Evolutionary conservation across 2,888 invertebrate genomes (phyloP).

Genomic region (Epinotia ramella): DNA sequence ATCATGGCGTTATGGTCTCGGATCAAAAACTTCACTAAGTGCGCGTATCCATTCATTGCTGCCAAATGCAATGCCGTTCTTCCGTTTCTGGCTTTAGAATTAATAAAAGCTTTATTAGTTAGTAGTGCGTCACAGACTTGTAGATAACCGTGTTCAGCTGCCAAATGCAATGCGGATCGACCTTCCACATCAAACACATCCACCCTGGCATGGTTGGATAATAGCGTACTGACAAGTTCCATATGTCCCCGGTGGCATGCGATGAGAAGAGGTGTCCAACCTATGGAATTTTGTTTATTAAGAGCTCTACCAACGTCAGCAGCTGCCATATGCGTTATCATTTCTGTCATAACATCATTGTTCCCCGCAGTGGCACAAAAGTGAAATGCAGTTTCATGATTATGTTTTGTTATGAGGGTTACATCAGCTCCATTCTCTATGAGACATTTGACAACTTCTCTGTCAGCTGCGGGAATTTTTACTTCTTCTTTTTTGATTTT

Average conservation of each 20-base stretch:
- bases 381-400: constrained; percentile 97
- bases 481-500: constrained; percentile 94
- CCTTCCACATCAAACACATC: constrained; percentile 99
- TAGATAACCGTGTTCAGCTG: constrained; percentile 97
- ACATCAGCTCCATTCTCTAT: constrained; percentile 97
- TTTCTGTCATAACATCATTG: constrained; percentile 97
- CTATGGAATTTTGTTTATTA: constrained; percentile 96
- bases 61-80: constrained; percentile 98
- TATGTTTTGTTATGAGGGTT: constrained; percentile 92
- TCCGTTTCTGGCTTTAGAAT: constrained; percentile 98
- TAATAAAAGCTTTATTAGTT: constrained; percentile 98
- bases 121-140: constrained; percentile 95
- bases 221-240: constrained; percentile 95
- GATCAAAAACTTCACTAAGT: constrained; percentile 95
- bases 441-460: constrained; percentile 95
- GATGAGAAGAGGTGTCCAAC: constrained; percentile 98
- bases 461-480: constrained; percentile 88
- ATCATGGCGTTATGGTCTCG: constrained; percentile 98
- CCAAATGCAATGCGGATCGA: constrained; percentile 97
- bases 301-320: constrained; percentile 97
- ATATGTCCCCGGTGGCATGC: constrained; percentile 98
- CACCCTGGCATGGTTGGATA: constrained; percentile 98
- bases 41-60: constrained; percentile 97
- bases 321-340: constrained; percentile 95
- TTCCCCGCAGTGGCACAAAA: constrained; percentile 98